These are phyloP conservation scores for Meiosimyza decipiens DNA, from an alignment of 2,888 invertebrate genomes.

Conservation along the genomic window DNA sequence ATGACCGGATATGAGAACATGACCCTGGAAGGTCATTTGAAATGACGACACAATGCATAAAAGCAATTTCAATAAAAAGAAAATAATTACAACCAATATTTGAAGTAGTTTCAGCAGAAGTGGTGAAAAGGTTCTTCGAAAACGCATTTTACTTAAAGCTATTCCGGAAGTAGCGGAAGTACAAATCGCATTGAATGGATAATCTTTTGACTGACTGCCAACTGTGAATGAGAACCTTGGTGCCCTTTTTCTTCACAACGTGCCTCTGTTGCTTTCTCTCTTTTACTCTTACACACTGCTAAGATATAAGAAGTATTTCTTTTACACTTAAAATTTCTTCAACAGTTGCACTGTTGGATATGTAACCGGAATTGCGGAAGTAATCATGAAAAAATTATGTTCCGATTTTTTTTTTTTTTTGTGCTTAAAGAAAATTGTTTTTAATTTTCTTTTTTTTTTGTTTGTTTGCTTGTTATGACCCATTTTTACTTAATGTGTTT, in stretches of 20 bases:
- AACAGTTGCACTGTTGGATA: neutral
- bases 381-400: constrained; percentile 26
- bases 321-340: neutral
- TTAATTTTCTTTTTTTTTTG: neutral
- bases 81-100: neutral
- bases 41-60: neutral
- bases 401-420: constrained; percentile 23
- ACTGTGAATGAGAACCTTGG: neutral
- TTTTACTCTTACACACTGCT: neutral
- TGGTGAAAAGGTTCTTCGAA: constrained; percentile 14
- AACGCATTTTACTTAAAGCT: constrained; percentile 40
- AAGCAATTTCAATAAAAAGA: neutral
- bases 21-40: constrained; percentile 2
- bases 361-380: constrained; percentile 27
- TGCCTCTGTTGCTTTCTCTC: neutral
- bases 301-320: no score
- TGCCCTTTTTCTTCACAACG: neutral
- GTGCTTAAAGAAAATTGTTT: constrained; percentile 14
- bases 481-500: constrained; percentile 7
- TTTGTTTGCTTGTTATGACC: constrained; percentile 18
- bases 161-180: constrained; percentile 48
- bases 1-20: constrained; percentile 9
- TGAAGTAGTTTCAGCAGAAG: neutral
- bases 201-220: neutral
- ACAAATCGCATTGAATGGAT: constrained; percentile 20